A percentile compares a stretch with the other conserved stretches of the same genome.
Evolutionary conservation across 2,113 vertebrate genomes (phyloP).

Genomic region (Pterocles orientalis): DNA sequence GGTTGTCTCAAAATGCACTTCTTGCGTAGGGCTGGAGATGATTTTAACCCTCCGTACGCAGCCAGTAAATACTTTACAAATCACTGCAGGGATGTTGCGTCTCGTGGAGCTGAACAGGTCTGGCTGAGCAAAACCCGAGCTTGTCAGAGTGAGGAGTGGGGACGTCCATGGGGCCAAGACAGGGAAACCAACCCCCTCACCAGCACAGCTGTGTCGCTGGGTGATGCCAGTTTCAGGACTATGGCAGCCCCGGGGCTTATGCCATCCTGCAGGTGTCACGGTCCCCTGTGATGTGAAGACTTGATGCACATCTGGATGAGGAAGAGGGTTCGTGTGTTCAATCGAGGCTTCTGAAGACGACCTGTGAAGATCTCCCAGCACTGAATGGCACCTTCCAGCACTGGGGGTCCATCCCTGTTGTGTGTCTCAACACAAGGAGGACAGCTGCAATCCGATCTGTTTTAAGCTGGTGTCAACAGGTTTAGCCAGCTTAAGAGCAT

Average conservation of each 20-base stretch:
- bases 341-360: not conserved
- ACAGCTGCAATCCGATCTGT: not conserved
- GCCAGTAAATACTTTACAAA: not conserved
- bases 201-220: too few species aligned
- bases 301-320: not conserved
- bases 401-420: accelerated
- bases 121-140: not conserved
- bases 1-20: not conserved
- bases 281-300: not conserved
- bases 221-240: not conserved
- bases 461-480: not conserved
- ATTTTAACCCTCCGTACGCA: not conserved
- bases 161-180: not conserved
- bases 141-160: not conserved
- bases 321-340: not conserved
- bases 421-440: not conserved
- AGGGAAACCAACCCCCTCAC: not conserved
- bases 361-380: not conserved
- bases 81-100: not conserved
- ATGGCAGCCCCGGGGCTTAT: not conserved
- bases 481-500: conserved; percentile 6
- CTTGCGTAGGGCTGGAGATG: not conserved
- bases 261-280: not conserved
- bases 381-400: not conserved
- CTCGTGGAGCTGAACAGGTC: not conserved